These are phyloP conservation scores for Heliothis peltigera DNA, from an alignment of 2,888 invertebrate species.

Conservation along the genomic window DNA sequence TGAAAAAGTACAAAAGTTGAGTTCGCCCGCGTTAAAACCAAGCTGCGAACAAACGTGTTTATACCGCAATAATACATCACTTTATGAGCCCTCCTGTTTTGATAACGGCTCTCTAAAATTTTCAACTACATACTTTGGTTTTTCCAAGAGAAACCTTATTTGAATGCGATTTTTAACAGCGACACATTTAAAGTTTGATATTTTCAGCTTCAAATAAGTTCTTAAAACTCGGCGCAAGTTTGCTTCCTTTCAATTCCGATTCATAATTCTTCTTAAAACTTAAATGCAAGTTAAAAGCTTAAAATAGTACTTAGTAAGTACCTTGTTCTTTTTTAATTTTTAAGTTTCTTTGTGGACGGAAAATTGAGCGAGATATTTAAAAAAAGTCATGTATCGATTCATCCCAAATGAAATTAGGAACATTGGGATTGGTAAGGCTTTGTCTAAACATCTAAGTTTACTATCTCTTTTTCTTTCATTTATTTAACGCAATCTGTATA, in stretches of 20 bases:
- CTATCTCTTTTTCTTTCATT: too few relatives aligned
- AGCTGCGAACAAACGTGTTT: slow-evolving; percentile 66
- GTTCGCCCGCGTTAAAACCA: slow-evolving; percentile 71
- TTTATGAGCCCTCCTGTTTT: slow-evolving; percentile 16
- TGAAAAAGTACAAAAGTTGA: slow-evolving; percentile 88
- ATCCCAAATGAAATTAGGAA: too few relatives aligned
- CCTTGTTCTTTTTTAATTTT: slow-evolving; percentile 73
- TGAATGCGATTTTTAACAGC: slow-evolving; percentile 34
- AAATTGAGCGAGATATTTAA: slow-evolving; percentile 63
- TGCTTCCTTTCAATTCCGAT: slow-evolving; percentile 78
- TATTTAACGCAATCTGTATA: too few relatives aligned
- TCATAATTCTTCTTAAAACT: slow-evolving; percentile 83
- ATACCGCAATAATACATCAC: slow-evolving; percentile 53
- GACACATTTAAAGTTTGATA: slow-evolving; percentile 56
- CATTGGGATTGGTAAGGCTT: too few relatives aligned
- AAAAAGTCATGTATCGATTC: too few relatives aligned
- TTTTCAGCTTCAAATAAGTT: slow-evolving; percentile 60
- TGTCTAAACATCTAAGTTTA: too few relatives aligned
- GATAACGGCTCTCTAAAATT: slow-evolving; percentile 11
- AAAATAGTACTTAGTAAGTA: slow-evolving; percentile 76
- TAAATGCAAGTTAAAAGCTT: slow-evolving; percentile 84
- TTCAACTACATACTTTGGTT: background rate
- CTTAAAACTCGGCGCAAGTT: slow-evolving; percentile 73
- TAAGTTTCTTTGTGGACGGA: slow-evolving; percentile 68
- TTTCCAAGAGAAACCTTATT: slow-evolving; percentile 20